Base-by-base conservation (phyloP, 2,888 invertebrate genomes). In the Drosophila paranaensis region DNA sequence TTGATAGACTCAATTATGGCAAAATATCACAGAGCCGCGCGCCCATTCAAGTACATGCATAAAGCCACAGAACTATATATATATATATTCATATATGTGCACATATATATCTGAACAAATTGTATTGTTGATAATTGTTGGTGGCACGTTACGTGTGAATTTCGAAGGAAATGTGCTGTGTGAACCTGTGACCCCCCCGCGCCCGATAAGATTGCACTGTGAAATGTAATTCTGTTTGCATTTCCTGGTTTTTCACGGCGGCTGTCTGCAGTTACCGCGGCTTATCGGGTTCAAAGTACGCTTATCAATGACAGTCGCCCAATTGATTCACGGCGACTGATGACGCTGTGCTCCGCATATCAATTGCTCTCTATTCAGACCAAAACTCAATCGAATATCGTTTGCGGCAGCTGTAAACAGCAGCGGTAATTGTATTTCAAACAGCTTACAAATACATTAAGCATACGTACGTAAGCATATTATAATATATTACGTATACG, bases 1-100 rank as follows among this genome's bases (percentile, higher is more conserved):
- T 88, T 88, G 90, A 88, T 88, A 82, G 86, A 86, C 81, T 89
- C 87, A 88, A 89, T 89, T 88, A 89, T 81, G 84, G 60, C 81
- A 74, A 81, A 76, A 79, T 83, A 81, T 81, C 87, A 67, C 63
- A 74, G 77, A 71, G 63, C 50, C 53, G 46, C 60, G 53, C 62
- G 51, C 46, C 39, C 48, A 60, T 50, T 54, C 64, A 75, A 25
- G 51, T 45, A 50, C 55, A 60, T 11, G 33, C 16, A 6, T 30
- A 30, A 30, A 30, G 6, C 30, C 30, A 50, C 3, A 16, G 33
- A 13, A 35, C 5, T 42, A 6, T 43, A 66, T 35, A 35, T 42
- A 6, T 43, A 66, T 35, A 35, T 11, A 11, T 16, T 20, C 30
- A 3, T 45, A 30, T 39, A 37, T 58, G 30, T 30, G n/a, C n/a